Evolutionary conservation across 2,888 invertebrate species (phyloP), one percentile per base, ranked within the genome.

Genomic region (Platerodrilus igneus): DNA sequence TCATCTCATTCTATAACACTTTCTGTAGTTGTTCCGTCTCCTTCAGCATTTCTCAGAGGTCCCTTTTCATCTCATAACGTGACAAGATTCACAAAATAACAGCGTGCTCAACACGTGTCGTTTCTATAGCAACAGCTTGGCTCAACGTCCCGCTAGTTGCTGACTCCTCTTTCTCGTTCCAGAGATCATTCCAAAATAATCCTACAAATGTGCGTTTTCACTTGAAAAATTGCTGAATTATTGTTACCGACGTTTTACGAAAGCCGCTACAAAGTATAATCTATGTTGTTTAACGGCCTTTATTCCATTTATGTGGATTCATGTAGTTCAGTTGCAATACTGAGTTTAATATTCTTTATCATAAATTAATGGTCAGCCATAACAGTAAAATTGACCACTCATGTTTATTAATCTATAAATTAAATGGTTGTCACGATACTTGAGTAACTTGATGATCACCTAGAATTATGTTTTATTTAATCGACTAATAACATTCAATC

Each of bases 11-110:
- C 55, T 56, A 45, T 45, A 54, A 49, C 52, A 49, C 52, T 52
- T 47, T 45, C 45, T 37, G 42, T 42, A 49, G 55, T 56, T 52
- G 55, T 47, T 48, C 50, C 48, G 42, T 58, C 59, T 60, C 54
- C 52, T 54, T 56, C 53, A 49, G 50, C 50, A 52, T 56, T 60
- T 64, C 64, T 62, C 66, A 58, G 53, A 59, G 63, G 63, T 64
- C 64, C 65, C 64, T 66, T 67, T 67, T 67, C 65, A 66, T 65
- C 66, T 66, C 59, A 60, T 64, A 67, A 68, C 68, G 68, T 68
- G 68, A 67, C 66, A 66, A 65, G 68, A 67, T 66, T 68, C 64
- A 58, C 64, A 65, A 68, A 66, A 66, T 64, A 65, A 65, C 64
- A 63, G 63, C 62, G 60, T 61, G 63, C 60, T 67, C 67, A 66